phyloP scores from a whole-genome alignment of 2,888 invertebrate genomes.

The Miltochrista miniata region DNA sequence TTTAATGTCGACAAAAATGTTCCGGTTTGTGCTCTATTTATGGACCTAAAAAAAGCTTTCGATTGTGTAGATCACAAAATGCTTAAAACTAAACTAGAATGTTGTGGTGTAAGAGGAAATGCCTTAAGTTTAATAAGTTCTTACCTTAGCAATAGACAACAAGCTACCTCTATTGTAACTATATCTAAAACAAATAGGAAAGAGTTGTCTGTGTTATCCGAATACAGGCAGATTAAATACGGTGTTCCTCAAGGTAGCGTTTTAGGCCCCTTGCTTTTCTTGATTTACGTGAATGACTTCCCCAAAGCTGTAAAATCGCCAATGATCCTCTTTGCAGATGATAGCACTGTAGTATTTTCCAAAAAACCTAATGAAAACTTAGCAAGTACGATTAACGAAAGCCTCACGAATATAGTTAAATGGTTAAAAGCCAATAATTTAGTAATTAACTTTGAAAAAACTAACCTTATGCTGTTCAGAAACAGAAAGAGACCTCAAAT shows the following conservation, averaged over 20 bases:
- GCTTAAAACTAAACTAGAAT: not conserved
- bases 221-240: not conserved
- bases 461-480: not conserved
- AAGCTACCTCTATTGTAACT: no score
- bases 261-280: not conserved
- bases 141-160: no score
- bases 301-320: not conserved
- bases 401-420: not conserved
- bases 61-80: not conserved
- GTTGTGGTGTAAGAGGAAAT: not conserved
- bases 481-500: not conserved
- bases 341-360: not conserved
- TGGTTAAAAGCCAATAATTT: not conserved
- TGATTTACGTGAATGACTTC: not conserved
- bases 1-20: no score
- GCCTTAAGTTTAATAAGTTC: not conserved
- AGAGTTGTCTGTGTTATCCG: no score
- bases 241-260: not conserved
- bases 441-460: not conserved
- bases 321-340: not conserved
- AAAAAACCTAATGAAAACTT: not conserved
- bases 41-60: not conserved
- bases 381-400: not conserved
- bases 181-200: no score
- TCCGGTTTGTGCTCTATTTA: no score